Conservation (phyloP, 2,113 vertebrate genomes). For the Campylorhamphus procurvoides region DNA sequence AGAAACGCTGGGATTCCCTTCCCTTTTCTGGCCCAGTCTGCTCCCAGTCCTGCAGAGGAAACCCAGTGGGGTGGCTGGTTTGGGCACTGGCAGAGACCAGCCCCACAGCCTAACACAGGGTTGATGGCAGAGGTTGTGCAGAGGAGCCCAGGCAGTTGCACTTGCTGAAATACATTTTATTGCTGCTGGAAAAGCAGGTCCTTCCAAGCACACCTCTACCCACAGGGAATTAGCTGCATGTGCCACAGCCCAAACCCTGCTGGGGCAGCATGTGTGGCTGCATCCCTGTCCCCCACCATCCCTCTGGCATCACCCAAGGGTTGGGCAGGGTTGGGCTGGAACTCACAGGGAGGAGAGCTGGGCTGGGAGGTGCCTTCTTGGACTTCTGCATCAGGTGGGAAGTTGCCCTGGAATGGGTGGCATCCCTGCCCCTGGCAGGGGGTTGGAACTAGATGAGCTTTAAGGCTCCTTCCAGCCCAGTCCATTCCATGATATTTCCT, state of each 20-base stretch:
- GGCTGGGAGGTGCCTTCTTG: neutral
- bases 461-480: neutral
- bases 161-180: neutral
- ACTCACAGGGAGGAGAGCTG: neutral
- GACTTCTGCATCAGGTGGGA: neutral
- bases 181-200: neutral
- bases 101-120: neutral
- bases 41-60: neutral
- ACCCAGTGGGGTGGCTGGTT: neutral
- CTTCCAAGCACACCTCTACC: neutral
- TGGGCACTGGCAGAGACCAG: rapidly evolving
- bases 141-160: neutral
- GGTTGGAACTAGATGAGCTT: neutral
- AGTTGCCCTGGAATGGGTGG: neutral
- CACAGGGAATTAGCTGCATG: neutral
- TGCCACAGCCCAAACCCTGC: neutral
- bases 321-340: neutral
- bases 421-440: neutral
- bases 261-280: neutral
- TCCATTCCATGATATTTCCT: no score
- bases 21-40: neutral
- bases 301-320: rapidly evolving
- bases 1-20: neutral
- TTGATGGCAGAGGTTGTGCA: neutral
- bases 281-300: rapidly evolving